phyloP scores from a whole-genome alignment of 1,140 invertebrate genomes.

The Scaptomyza pallida region DNA sequence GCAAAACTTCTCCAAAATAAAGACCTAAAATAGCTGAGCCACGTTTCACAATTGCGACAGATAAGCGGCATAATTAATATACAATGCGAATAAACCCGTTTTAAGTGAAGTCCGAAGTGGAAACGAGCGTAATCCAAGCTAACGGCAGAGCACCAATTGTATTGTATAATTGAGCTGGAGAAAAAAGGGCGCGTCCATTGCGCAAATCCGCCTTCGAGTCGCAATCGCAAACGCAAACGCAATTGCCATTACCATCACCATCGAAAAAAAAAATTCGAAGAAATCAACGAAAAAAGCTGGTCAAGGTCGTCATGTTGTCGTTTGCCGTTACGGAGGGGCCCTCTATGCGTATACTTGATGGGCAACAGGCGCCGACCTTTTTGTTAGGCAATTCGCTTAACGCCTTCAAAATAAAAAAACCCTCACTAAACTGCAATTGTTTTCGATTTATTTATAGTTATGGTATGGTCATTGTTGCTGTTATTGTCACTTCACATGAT shows the following conservation, averaged over 20 bases:
- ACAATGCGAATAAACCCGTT: slow-evolving; percentile 71
- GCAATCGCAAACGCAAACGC: slow-evolving; percentile 25
- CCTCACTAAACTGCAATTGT: slow-evolving; percentile 16
- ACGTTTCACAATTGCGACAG: slow-evolving; percentile 68
- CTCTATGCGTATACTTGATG: slow-evolving; percentile 56
- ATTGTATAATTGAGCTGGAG: slow-evolving; percentile 69
- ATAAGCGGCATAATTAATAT: slow-evolving; percentile 73
- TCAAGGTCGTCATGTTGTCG: slow-evolving; percentile 61
- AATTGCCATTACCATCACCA: too few species aligned
- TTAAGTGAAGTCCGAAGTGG: slow-evolving; percentile 38
- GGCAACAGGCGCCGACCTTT: slow-evolving; percentile 18
- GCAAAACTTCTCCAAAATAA: slow-evolving; percentile 57
- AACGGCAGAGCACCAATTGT: slow-evolving; percentile 54
- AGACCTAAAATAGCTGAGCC: slow-evolving; percentile 1
- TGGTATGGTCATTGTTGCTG: slow-evolving; percentile 15
- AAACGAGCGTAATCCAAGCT: slow-evolving; percentile 9
- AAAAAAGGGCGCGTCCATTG: slow-evolving; percentile 72
- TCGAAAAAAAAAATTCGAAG: too few species aligned
- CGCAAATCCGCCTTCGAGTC: slow-evolving; percentile 54
- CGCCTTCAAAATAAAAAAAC: slow-evolving; percentile 24
- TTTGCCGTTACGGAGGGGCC: slow-evolving; percentile 15
- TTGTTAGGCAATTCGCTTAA: slow-evolving; percentile 44
- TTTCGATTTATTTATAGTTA: neutral
- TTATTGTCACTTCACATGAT: slow-evolving; percentile 14
- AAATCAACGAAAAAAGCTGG: slow-evolving; percentile 52